Base-by-base conservation (phyloP, 2,113 vertebrate species). In the Psilopsiagon aurifrons region DNA sequence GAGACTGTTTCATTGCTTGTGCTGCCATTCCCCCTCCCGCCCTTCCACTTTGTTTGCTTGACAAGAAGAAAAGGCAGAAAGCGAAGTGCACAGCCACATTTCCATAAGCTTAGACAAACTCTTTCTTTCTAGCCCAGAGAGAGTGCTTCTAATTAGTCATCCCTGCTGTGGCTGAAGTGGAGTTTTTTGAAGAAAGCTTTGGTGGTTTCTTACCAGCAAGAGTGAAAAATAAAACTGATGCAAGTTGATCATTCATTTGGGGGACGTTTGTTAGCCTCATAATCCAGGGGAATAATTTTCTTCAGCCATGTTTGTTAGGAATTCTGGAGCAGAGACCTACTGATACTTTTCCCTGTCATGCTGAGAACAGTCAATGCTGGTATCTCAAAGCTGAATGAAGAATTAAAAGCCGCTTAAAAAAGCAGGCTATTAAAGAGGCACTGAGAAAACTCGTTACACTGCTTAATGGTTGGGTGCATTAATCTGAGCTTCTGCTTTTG, bases 1-100 rank as follows among this genome's bases (percentile, higher is more conserved):
- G 14, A 92, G 85, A 87, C 94, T 86, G 91, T 78, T 94, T 85
- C 64, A 67, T 86, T 90, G 43, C 81, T 90, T 71, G 88, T 90
- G 86, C 88, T 92, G 71, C 93, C 60, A 4, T 92, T 82, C 84
- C 88, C 86, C 73, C 73, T 96, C 92, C 90, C 86, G 77, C 82
- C 74, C 76, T 70, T 35, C 47, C 0, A 57, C 93, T 92, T 93
- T 97, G 94, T 97, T 96, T 96, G 83, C 93, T 74, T 90, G 91
- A 95, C 92, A 84, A 83, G 92, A 80, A 83, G 92, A 88, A 90
- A 96, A 95, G 83, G 88, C 92, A 97, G 86, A 95, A 95, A 96
- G 86, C 85, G 95, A 96, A 96, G 83, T 77, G 49, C 3, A 8
- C 69, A 94, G 77, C 83, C 33, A 43, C 91, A 89, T 97, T 95